A percentile compares a stretch with the other conserved stretches of the same genome.
These are phyloP conservation scores for Scortum barcoo DNA, from an alignment of 2,113 vertebrate genomes.

Conservation along the genomic window DNA sequence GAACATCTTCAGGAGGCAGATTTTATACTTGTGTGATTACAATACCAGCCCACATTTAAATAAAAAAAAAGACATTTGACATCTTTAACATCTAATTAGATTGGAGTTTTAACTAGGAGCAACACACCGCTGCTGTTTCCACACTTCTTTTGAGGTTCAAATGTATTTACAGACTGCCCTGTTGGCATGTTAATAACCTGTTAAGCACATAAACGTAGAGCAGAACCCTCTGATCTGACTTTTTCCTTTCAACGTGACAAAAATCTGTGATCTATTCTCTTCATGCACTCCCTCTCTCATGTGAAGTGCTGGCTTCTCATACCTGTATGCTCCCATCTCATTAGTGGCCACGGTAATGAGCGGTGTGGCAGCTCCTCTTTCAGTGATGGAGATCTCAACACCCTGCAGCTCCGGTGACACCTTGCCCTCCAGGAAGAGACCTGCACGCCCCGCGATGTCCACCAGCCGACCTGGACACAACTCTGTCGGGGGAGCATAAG, in stretches of 20 bases:
- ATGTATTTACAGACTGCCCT: background rate
- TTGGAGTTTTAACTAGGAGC: too few relatives aligned
- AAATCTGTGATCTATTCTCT: background rate
- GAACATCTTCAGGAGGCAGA: background rate
- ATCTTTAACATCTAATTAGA: too few relatives aligned
- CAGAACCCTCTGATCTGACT: slow-evolving; percentile 9
- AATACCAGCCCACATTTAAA: background rate
- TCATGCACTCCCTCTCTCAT: background rate
- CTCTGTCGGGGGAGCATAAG: slow-evolving; percentile 79
- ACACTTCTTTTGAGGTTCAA: too few relatives aligned
- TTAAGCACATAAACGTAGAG: background rate
- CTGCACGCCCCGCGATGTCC: slow-evolving; percentile 92
- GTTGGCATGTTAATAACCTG: background rate
- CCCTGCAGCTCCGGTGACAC: slow-evolving; percentile 93
- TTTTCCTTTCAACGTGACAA: background rate
- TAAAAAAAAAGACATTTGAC: background rate
- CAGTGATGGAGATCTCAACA: slow-evolving; percentile 94
- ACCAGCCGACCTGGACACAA: slow-evolving; percentile 95
- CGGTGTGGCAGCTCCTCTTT: slow-evolving; percentile 86
- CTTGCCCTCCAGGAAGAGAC: slow-evolving; percentile 93
- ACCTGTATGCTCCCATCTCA: slow-evolving; percentile 94
- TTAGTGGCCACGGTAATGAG: slow-evolving; percentile 93
- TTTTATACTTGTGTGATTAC: background rate
- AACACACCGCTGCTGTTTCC: too few relatives aligned
- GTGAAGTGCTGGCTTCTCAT: background rate